phyloP scores from a whole-genome alignment of 2,113 vertebrate species.

The Cyprinodon tularosa region DNA sequence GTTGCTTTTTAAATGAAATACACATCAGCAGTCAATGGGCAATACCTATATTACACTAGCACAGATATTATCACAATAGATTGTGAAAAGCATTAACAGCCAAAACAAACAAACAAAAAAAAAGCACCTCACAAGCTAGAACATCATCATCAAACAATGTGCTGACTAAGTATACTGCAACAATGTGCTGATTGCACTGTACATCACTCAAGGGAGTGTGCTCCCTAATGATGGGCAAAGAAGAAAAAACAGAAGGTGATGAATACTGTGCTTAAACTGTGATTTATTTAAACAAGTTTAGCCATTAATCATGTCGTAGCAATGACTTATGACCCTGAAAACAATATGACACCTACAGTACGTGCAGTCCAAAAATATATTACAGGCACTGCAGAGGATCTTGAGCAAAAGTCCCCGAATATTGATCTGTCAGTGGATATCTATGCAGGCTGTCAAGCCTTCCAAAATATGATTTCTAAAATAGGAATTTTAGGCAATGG shows the following conservation, averaged over 20 bases:
- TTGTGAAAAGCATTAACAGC: conserved; percentile 36
- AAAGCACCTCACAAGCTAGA: conserved; percentile 12
- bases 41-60: neutral
- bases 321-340: conserved; percentile 64
- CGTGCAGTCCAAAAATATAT: conserved; percentile 57
- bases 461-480: conserved; percentile 1
- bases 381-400: conserved; percentile 38
- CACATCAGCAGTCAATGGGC: neutral
- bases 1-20: neutral
- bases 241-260: conserved; percentile 69
- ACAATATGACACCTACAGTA: conserved; percentile 14
- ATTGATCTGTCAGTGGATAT: conserved; percentile 35
- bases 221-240: conserved; percentile 70
- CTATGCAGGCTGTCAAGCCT: conserved; percentile 23
- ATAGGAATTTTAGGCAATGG: neutral
- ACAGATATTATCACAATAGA: neutral
- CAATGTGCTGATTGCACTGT: conserved; percentile 72
- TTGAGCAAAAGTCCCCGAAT: conserved; percentile 41
- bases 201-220: conserved; percentile 70
- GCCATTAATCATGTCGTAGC: conserved; percentile 68
- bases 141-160: conserved; percentile 60
- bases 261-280: conserved; percentile 60
- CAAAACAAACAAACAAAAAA: conserved; percentile 6
- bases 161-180: conserved; percentile 60
- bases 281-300: conserved; percentile 70